phyloP scores from a whole-genome alignment of 2,797 vertebrate species.

The Chromis chromis region DNA sequence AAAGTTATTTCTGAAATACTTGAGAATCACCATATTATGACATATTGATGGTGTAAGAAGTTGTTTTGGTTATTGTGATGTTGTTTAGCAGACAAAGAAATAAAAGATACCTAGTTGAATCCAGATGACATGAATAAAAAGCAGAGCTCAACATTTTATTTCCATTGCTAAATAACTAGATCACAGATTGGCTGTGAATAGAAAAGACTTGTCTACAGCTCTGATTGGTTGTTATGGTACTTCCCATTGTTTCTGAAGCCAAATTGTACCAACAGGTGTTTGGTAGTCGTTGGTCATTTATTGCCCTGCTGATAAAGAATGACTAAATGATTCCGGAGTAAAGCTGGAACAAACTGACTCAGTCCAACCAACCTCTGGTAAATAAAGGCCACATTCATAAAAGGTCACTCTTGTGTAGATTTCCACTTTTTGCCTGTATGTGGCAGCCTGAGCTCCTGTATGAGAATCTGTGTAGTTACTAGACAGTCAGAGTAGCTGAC shows the following conservation, averaged over 20 bases:
- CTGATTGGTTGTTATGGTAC: background rate
- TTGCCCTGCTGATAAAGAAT: conserved; percentile 13
- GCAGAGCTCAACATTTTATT: background rate
- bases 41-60: no score
- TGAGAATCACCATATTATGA: background rate
- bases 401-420: background rate
- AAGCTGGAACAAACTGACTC: conserved; percentile 26
- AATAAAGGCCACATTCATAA: conserved; percentile 41
- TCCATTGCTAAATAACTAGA: background rate
- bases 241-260: background rate
- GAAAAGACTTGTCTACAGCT: background rate
- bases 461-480: conserved; percentile 18
- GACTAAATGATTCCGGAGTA: conserved; percentile 40
- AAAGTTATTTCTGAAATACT: background rate
- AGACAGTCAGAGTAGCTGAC: conserved; percentile 53
- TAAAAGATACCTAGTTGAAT: background rate
- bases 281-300: conserved; percentile 10
- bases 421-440: conserved; percentile 38
- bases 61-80: background rate
- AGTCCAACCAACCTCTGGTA: conserved; percentile 4
- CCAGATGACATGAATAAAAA: background rate
- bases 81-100: background rate
- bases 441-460: conserved; percentile 49
- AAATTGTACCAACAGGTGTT: background rate
- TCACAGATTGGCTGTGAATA: background rate